These are phyloP conservation scores for Scomber scombrus DNA, from an alignment of 2,113 vertebrate species.

Conservation along the genomic window DNA sequence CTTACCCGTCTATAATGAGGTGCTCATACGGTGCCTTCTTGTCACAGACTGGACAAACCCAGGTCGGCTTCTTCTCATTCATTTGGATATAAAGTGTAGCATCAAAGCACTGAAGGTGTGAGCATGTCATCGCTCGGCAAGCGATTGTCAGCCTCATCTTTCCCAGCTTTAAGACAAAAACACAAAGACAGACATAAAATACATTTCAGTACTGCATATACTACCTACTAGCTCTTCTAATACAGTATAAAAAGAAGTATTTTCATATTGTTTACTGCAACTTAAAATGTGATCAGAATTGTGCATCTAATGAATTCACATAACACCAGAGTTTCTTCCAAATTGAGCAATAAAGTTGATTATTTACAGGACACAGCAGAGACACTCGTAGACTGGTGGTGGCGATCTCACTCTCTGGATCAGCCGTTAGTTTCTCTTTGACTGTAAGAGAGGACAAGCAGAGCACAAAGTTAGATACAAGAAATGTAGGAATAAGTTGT, in stretches of 20 bases:
- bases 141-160: constrained; percentile 98
- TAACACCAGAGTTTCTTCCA: not conserved
- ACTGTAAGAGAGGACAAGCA: constrained; percentile 82
- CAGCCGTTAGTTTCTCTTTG: constrained; percentile 97
- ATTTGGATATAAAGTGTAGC: constrained; percentile 98
- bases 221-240: not conserved
- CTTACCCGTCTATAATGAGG: constrained; percentile 96
- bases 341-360: not conserved
- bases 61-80: constrained; percentile 99
- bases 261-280: too few species aligned
- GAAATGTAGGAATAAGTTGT: not conserved
- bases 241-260: not conserved
- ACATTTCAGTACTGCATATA: not conserved
- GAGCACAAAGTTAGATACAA: constrained; percentile 43
- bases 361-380: constrained; percentile 96
- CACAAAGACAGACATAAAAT: constrained; percentile 1
- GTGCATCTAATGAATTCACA: too few species aligned
- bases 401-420: constrained; percentile 99
- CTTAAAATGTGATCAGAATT: not conserved
- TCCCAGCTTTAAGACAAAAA: constrained; percentile 88
- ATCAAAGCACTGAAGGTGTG: constrained; percentile 98
- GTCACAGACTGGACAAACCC: constrained; percentile 99
- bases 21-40: constrained; percentile 97
- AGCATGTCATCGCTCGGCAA: constrained; percentile 94
- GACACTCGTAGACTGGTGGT: constrained; percentile 98